Conservation (phyloP, 2,888 invertebrate species). For the Trichopoda pennipes region DNA sequence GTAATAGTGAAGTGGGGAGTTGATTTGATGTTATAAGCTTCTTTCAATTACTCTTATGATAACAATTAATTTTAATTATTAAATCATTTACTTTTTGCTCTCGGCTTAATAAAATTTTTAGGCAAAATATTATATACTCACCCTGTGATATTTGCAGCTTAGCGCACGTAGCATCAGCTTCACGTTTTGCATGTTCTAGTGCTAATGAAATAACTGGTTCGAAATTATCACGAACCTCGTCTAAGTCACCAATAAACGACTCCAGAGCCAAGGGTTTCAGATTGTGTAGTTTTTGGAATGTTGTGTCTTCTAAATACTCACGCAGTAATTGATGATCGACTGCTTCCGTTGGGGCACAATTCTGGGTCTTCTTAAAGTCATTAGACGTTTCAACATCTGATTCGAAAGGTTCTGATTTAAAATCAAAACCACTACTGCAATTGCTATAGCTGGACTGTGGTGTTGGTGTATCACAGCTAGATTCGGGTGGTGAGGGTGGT, state of each 20-base stretch:
- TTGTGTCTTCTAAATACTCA: constrained; percentile 91
- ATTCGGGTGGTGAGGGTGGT: constrained; percentile 84
- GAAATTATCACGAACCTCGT: constrained; percentile 87
- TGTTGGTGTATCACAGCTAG: constrained; percentile 82
- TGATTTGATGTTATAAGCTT: no score
- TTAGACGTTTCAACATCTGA: constrained; percentile 78
- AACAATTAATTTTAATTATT: no score
- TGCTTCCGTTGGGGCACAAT: constrained; percentile 12
- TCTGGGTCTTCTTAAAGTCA: constrained; percentile 74
- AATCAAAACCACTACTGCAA: constrained; percentile 72
- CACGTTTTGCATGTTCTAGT: constrained; percentile 92
- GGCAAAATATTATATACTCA: constrained; percentile 81
- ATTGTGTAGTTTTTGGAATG: constrained; percentile 92
- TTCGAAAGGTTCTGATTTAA: constrained; percentile 80
- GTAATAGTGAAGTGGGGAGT: no score
- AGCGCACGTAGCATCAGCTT: constrained; percentile 91
- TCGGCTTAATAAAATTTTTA: background rate
- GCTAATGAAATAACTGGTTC: constrained; percentile 92
- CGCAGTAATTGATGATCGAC: constrained; percentile 89
- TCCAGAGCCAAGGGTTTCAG: constrained; percentile 88
- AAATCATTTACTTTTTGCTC: no score
- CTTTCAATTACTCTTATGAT: no score
- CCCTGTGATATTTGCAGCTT: constrained; percentile 93
- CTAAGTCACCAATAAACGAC: constrained; percentile 83
- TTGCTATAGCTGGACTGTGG: constrained; percentile 79